Conservation (phyloP, 2,888 invertebrate genomes). For the Tromatobia lineatoria region DNA sequence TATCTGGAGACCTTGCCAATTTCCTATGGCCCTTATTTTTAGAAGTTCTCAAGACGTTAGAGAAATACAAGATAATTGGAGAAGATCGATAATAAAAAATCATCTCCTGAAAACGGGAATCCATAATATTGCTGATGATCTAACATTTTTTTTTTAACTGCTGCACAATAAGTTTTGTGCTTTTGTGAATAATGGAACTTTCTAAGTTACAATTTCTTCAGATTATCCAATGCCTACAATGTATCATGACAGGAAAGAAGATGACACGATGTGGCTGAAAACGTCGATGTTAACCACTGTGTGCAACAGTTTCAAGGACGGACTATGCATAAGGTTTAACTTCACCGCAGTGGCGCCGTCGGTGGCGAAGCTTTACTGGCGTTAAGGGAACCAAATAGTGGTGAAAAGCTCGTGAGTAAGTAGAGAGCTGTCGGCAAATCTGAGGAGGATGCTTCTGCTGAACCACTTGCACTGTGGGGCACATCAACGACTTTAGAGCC, state of each 20-base stretch:
- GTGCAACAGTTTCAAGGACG: not conserved
- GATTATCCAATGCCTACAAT: conserved; percentile 17
- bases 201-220: conserved; percentile 75
- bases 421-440: conserved; percentile 5
- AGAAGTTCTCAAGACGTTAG: no score
- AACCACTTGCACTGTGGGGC: conserved; percentile 7
- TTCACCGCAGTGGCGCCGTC: not conserved
- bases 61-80: no score
- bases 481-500: conserved; percentile 20
- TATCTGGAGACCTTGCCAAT: no score
- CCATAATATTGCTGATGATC: no score
- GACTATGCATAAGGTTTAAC: conserved; percentile 1
- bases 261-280: conserved; percentile 5
- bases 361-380: conserved; percentile 15
- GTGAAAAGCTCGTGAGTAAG: conserved; percentile 13
- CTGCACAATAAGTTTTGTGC: conserved; percentile 75
- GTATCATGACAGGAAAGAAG: not conserved
- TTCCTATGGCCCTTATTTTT: no score
- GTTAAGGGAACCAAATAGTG: conserved; percentile 24
- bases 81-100: no score
- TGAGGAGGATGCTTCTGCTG: not conserved
- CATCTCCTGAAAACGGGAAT: no score
- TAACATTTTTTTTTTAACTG: conserved; percentile 65
- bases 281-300: not conserved
- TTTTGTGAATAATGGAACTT: conserved; percentile 74